Conservation (phyloP, 2,888 invertebrate genomes). For the Cosmorhoe ocellata region DNA sequence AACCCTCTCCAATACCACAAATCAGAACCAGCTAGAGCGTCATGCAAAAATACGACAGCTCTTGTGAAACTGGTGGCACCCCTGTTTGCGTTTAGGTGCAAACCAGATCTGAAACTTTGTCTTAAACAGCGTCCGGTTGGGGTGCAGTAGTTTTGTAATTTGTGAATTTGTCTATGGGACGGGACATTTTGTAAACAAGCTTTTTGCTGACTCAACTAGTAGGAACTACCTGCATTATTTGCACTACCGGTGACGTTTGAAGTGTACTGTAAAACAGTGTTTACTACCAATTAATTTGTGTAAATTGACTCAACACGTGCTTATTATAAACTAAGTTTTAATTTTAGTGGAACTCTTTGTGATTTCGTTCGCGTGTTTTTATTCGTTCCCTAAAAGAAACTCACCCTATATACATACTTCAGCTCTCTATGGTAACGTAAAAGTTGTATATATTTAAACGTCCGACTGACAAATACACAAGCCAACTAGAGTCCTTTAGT, state of each 20-base stretch:
- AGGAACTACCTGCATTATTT: neutral
- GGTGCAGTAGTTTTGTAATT: conserved; percentile 41
- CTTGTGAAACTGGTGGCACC: conserved; percentile 42
- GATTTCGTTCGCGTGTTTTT: too few species aligned
- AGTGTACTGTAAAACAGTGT: conserved; percentile 1
- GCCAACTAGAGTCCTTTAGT: too few species aligned
- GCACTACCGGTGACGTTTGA: neutral
- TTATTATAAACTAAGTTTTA: too few species aligned
- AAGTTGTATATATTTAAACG: too few species aligned
- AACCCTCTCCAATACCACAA: conserved; percentile 14
- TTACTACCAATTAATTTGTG: conserved; percentile 3
- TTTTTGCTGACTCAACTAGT: conserved; percentile 28
- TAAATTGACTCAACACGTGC: neutral
- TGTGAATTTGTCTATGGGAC: conserved; percentile 29
- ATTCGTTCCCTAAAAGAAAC: conserved; percentile 1
- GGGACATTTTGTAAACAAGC: conserved; percentile 25
- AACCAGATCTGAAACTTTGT: conserved; percentile 71
- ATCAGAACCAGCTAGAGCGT: conserved; percentile 15
- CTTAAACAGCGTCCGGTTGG: conserved; percentile 53
- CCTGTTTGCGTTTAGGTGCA: conserved; percentile 65
- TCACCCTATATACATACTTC: too few species aligned
- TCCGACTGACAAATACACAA: too few species aligned
- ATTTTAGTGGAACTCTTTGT: too few species aligned
- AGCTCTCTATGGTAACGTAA: too few species aligned
- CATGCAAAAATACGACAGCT: conserved; percentile 37